phyloP scores from a whole-genome alignment of 2,113 vertebrate genomes.

The Vicugna pacos region DNA sequence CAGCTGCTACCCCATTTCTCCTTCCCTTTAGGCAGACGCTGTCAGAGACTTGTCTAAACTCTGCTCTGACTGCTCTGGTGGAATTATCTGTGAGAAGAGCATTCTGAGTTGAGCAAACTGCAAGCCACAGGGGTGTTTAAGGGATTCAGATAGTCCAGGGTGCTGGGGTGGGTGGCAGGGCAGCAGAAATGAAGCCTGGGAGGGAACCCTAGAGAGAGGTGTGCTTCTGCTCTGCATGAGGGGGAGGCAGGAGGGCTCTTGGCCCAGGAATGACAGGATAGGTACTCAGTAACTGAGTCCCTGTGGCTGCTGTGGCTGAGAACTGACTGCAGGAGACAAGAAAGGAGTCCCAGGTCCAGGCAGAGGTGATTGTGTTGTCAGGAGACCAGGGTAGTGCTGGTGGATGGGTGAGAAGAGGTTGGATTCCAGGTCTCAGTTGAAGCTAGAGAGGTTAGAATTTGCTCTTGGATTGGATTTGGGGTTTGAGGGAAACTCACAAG shows the following conservation, averaged over 20 bases:
- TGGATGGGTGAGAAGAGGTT: too few species aligned
- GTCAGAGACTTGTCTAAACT: not conserved
- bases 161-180: not conserved
- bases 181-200: not conserved
- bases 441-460: not conserved
- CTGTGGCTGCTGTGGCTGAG: too few species aligned
- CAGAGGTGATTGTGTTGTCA: not conserved
- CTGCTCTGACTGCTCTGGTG: not conserved
- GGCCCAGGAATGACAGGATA: not conserved
- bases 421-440: not conserved
- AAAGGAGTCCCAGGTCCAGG: not conserved
- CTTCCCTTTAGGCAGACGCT: not conserved
- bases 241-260: not conserved
- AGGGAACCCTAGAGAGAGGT: not conserved
- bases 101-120: not conserved
- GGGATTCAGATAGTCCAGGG: not conserved
- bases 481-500: not conserved
- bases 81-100: too few species aligned
- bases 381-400: not conserved
- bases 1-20: too few species aligned
- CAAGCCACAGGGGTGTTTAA: not conserved
- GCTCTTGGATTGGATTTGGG: not conserved
- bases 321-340: not conserved
- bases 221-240: not conserved
- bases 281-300: not conserved